Evolutionary conservation across 2,888 invertebrate species (phyloP), one percentile per base, ranked within the genome.

Genomic region (Griposia aprilina): DNA sequence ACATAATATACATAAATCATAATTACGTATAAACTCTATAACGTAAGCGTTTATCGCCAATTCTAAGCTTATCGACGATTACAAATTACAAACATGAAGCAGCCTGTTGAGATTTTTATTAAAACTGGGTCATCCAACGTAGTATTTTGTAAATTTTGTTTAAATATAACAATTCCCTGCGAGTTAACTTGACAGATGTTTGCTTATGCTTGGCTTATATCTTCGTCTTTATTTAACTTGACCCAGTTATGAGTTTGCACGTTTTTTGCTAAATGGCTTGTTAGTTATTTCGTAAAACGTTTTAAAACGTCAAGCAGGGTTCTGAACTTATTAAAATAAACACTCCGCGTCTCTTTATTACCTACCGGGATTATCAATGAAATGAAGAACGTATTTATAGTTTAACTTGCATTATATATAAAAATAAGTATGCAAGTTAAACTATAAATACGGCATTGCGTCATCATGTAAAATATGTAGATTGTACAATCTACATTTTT

Each of bases 141-240:
- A 36, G 15, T 59, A 48, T 65, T 62, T 69, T 68, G 45, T 65
- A 57, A 62, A 70, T 63, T 67, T 59, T 48, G 52, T 76, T 71
- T 50, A 66, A 69, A 72, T 62, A 59, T 45, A 68, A 75, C 26
- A 78, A 81, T 75, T 68, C 59, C 30, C 15, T 26, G 62, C 10
- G 13, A 30, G 45, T 55, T 71, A 10, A 76, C 66, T 75, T 86
- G 63, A 73, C 76, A 75, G 73, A 83, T 85, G 84, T 80, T 83
- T 76, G 65, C 62, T 71, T 73, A 55, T 26, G 59, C 50, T 75
- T 23, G 55, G 26, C 48, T 57, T 62, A 36, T 66, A 69, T 76
- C 59, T 79, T 78, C 66, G 30, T n/a, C 52, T 63, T 41, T n/a
- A 55, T 67, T 79, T 57, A 79, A 79, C 86, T 76, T 84, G 84